phyloP scores from a whole-genome alignment of 2,113 vertebrate species.

The Rhinogobius similis region DNA sequence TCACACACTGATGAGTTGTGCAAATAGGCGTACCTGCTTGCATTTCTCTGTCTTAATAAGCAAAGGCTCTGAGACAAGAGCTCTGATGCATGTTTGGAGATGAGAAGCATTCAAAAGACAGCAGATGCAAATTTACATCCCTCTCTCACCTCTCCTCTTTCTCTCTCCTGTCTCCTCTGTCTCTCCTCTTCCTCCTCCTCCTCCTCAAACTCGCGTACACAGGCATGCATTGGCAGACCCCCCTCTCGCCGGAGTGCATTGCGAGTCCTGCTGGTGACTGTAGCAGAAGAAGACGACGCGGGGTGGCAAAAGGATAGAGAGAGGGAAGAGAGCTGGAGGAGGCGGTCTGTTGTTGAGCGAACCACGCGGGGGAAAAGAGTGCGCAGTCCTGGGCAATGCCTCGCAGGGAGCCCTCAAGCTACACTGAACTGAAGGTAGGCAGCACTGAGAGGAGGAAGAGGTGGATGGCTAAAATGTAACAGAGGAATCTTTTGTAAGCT shows the following conservation, averaged over 20 bases:
- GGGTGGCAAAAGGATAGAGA: slow-evolving; percentile 52
- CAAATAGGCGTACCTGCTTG: slow-evolving; percentile 19
- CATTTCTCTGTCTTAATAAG: slow-evolving; percentile 26
- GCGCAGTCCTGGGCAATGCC: slow-evolving; percentile 74
- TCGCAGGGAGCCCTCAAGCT: slow-evolving; percentile 66
- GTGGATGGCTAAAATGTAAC: slow-evolving; percentile 12
- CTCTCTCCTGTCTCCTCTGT: slow-evolving; percentile 20
- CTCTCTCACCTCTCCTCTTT: slow-evolving; percentile 39
- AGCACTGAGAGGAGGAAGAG: slow-evolving; percentile 24
- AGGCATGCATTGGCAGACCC: slow-evolving; percentile 48
- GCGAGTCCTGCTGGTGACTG: slow-evolving; percentile 43
- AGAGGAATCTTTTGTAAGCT: slow-evolving; percentile 36
- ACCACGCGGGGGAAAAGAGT: slow-evolving; percentile 64
- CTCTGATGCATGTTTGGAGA: slow-evolving; percentile 38
- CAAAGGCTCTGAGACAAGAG: slow-evolving; percentile 50
- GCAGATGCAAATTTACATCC: slow-evolving; percentile 41
- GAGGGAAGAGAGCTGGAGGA: slow-evolving; percentile 13
- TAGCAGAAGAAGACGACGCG: slow-evolving; percentile 64
- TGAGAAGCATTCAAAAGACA: slow-evolving; percentile 42
- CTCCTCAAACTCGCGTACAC: slow-evolving; percentile 22
- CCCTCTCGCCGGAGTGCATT: slow-evolving; percentile 65
- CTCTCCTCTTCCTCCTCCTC: slow-evolving; percentile 23
- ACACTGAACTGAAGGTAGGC: slow-evolving; percentile 78
- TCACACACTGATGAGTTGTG: slow-evolving; percentile 10
- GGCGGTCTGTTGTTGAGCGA: slow-evolving; percentile 61